Conservation (phyloP, 2,797 vertebrate genomes). For the Todus mexicanus region DNA sequence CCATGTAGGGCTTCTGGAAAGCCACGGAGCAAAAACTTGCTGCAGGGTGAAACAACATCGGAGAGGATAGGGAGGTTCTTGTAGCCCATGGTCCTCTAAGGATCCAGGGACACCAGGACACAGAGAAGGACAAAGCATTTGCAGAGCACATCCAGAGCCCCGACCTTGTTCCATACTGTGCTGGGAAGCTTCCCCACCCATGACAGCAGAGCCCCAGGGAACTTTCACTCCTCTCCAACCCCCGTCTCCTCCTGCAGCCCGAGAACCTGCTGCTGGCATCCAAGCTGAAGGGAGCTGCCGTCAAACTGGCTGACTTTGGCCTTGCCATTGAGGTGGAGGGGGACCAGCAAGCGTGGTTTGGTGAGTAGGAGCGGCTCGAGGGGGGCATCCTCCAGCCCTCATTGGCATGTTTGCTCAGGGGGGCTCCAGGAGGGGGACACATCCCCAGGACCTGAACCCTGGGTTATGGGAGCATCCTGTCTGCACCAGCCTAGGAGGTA, state of each 20-base stretch:
- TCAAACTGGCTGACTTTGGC: constrained; percentile 95
- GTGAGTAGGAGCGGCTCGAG: constrained; percentile 73
- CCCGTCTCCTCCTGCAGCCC: constrained; percentile 75
- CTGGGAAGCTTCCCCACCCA: background rate
- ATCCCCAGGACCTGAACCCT: background rate
- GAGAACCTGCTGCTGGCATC: constrained; percentile 94
- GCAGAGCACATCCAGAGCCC: background rate
- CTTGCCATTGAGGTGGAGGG: constrained; percentile 97
- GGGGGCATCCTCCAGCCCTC: background rate
- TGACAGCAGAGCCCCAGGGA: rapidly evolving
- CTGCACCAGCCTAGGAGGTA: background rate
- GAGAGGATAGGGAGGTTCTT: background rate
- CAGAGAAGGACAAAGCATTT: background rate
- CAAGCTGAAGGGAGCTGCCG: constrained; percentile 93
- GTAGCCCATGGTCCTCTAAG: background rate
- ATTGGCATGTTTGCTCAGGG: rapidly evolving
- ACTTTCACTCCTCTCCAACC: background rate
- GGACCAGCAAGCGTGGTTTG: constrained; percentile 97
- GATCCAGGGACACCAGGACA: background rate
- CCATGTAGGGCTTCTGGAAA: background rate
- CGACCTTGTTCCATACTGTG: background rate
- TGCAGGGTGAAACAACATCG: rapidly evolving
- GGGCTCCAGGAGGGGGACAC: background rate
- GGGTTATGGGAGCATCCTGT: rapidly evolving
- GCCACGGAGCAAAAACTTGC: background rate